Evolutionary conservation across 2,888 invertebrate species (phyloP).

Genomic region (Drosophila vallismaia): DNA sequence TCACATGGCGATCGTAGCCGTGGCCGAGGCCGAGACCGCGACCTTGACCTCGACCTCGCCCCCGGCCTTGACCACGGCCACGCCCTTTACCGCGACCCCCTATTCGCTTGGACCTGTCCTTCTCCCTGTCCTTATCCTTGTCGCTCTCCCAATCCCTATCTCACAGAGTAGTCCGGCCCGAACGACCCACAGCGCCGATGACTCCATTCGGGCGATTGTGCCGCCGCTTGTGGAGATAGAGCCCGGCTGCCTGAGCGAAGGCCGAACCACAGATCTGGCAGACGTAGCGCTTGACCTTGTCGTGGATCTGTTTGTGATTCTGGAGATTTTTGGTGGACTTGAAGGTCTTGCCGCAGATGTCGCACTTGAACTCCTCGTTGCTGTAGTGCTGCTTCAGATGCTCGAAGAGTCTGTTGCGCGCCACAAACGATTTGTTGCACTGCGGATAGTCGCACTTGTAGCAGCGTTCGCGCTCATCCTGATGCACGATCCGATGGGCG

Average conservation of each 20-base stretch:
- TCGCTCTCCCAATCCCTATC: constrained; percentile 36
- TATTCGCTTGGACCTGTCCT: constrained; percentile 4
- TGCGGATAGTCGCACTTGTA: constrained; percentile 78
- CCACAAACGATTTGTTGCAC: constrained; percentile 72
- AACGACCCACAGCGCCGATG: constrained; percentile 65
- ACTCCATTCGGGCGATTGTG: constrained; percentile 75
- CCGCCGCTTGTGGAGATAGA: constrained; percentile 81
- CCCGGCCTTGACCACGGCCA: constrained; percentile 25
- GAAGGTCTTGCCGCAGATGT: constrained; percentile 80
- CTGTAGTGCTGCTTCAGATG: constrained; percentile 77
- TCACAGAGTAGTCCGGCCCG: constrained; percentile 62
- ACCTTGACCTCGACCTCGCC: not conserved
- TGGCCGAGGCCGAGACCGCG: too few relatives aligned
- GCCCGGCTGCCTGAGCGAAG: constrained; percentile 82
- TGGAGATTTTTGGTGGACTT: constrained; percentile 81
- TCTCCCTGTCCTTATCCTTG: constrained; percentile 8
- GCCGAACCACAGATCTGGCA: constrained; percentile 83
- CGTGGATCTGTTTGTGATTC: constrained; percentile 82
- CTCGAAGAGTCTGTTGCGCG: constrained; percentile 73
- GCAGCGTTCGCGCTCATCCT: constrained; percentile 71
- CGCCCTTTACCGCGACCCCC: constrained; percentile 21
- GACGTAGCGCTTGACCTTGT: constrained; percentile 80
- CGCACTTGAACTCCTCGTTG: constrained; percentile 80
- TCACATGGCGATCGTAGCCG: constrained; percentile 25
- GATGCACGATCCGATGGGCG: constrained; percentile 73